These are phyloP conservation scores for Teleiodes luculella DNA, from an alignment of 2,888 invertebrate genomes.

Conservation along the genomic window DNA sequence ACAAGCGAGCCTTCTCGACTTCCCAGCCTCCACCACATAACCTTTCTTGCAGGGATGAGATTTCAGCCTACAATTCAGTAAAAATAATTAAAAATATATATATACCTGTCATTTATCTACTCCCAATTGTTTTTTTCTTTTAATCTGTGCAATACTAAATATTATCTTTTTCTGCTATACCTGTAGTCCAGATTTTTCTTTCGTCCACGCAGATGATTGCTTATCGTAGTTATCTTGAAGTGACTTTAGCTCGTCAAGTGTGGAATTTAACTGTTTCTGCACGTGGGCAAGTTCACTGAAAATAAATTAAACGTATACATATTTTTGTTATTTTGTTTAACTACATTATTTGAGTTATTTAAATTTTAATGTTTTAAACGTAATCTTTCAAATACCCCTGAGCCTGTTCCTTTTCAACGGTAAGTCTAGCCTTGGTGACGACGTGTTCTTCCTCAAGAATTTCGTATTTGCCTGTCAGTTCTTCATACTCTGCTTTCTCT, in stretches of 20 bases:
- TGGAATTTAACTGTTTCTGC: conserved; percentile 80
- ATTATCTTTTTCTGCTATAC: conserved; percentile 48
- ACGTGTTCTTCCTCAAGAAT: conserved; percentile 91
- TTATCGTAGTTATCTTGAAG: conserved; percentile 81
- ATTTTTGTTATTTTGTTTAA: too few relatives aligned
- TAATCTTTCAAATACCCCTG: conserved; percentile 74
- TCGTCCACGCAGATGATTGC: conserved; percentile 84
- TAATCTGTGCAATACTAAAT: too few relatives aligned
- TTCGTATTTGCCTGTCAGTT: conserved; percentile 89
- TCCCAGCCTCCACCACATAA: conserved; percentile 78
- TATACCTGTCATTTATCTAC: too few relatives aligned
- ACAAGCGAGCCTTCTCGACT: conserved; percentile 83
- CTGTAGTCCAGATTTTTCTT: conserved; percentile 84
- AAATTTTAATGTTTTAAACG: too few relatives aligned
- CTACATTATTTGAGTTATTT: too few relatives aligned
- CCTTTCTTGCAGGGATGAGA: conserved; percentile 70
- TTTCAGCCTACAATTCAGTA: conserved; percentile 45
- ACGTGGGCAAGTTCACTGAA: conserved; percentile 80
- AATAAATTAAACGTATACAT: not conserved
- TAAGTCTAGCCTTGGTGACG: conserved; percentile 87
- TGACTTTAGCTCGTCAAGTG: conserved; percentile 81
- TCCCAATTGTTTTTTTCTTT: too few relatives aligned
- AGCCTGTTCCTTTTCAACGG: conserved; percentile 88
- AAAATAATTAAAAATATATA: not conserved
- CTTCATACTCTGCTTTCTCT: conserved; percentile 86